These are phyloP conservation scores for Falco naumanni DNA, from an alignment of 2,797 vertebrate genomes.

Conservation along the genomic window DNA sequence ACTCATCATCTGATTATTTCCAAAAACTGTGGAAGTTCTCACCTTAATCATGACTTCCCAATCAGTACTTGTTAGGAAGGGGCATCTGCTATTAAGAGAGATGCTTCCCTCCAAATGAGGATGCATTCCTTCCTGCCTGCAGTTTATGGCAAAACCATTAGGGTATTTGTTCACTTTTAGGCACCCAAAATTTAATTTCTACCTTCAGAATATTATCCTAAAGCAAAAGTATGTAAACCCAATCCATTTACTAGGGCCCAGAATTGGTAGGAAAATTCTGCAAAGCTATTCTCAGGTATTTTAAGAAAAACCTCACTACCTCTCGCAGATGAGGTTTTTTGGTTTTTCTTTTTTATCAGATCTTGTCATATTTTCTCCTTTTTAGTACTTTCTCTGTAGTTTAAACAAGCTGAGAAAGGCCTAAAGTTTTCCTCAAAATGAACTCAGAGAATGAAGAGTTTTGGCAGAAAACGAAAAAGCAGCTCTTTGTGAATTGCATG, in stretches of 20 bases:
- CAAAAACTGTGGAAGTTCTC: neutral
- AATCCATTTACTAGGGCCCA: neutral
- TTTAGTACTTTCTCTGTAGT: neutral
- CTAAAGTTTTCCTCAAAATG: neutral
- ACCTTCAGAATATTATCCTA: neutral
- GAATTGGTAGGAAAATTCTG: neutral
- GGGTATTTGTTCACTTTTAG: neutral
- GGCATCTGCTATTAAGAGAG: neutral
- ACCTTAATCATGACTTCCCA: neutral
- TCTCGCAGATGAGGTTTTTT: neutral
- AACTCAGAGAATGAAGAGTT: neutral
- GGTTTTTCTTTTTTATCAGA: neutral
- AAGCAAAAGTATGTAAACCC: neutral
- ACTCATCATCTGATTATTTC: neutral
- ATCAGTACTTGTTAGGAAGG: neutral
- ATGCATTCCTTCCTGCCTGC: neutral
- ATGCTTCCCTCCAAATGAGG: neutral
- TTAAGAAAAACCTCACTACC: neutral
- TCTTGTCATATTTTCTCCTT: neutral
- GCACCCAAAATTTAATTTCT: neutral
- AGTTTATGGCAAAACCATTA: neutral
- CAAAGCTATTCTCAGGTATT: neutral
- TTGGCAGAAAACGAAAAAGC: neutral
- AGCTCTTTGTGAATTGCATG: neutral
- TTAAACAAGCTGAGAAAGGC: neutral